Evolutionary conservation across 2,113 vertebrate genomes (phyloP).

Genomic region (Cardinalis cardinalis): DNA sequence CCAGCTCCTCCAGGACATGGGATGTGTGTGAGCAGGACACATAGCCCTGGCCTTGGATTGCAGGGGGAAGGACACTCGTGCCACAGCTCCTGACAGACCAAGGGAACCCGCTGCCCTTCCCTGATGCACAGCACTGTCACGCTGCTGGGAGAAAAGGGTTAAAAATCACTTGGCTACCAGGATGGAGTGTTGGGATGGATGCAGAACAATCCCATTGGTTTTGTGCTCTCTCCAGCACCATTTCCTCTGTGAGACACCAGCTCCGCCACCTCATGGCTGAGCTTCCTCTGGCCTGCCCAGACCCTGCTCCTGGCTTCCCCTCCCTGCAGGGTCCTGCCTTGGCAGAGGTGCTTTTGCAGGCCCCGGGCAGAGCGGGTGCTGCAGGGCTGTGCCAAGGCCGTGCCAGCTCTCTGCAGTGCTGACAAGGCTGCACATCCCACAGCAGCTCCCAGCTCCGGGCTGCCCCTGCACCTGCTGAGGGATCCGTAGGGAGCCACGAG

Average conservation of each 20-base stretch:
- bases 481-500: background rate
- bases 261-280: background rate
- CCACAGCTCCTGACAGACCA: background rate
- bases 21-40: background rate
- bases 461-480: accelerated
- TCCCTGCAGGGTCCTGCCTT: background rate
- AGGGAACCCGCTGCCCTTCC: background rate
- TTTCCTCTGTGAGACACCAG: background rate
- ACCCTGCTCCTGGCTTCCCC: background rate
- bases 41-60: background rate
- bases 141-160: background rate
- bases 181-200: background rate
- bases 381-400: accelerated
- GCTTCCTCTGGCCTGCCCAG: background rate
- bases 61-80: accelerated
- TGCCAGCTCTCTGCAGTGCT: background rate
- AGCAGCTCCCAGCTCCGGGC: background rate
- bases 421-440: background rate
- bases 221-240: background rate
- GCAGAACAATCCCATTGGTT: background rate
- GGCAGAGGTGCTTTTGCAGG: background rate
- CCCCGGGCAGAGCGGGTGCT: accelerated
- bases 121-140: accelerated
- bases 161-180: background rate
- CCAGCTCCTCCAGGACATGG: background rate